These are phyloP conservation scores for Acanthisitta chloris DNA, from an alignment of 2,113 vertebrate species.

Conservation along the genomic window DNA sequence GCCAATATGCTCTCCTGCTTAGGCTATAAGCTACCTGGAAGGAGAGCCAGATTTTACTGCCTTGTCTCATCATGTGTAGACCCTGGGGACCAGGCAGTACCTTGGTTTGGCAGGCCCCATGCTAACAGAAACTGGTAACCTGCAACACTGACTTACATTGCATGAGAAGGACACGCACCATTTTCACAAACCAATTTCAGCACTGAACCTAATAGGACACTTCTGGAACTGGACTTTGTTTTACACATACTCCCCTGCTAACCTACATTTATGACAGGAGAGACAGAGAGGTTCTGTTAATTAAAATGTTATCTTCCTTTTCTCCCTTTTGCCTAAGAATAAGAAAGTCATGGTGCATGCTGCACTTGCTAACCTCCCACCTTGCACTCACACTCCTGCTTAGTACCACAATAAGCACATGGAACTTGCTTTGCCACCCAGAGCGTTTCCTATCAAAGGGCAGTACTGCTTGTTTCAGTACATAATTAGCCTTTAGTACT, in stretches of 20 bases:
- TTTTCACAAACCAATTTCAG: not conserved
- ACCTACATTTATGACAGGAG: not conserved
- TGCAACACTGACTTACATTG: fast-evolving
- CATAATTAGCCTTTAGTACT: not conserved
- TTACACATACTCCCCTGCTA: not conserved
- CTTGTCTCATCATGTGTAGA: not conserved
- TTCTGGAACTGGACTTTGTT: not conserved
- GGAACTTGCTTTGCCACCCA: too few relatives aligned
- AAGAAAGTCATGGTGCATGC: not conserved
- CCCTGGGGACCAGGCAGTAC: not conserved
- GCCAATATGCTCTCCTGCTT: not conserved
- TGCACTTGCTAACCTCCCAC: not conserved
- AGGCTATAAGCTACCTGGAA: not conserved
- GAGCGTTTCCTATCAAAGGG: not conserved
- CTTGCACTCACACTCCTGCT: not conserved
- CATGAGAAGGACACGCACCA: not conserved
- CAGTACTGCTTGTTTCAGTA: not conserved
- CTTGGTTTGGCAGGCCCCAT: not conserved
- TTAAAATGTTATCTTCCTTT: not conserved
- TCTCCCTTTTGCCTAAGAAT: not conserved
- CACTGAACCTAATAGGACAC: not conserved
- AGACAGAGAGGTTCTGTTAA: not conserved
- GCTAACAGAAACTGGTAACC: not conserved
- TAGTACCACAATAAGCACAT: not conserved
- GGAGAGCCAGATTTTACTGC: not conserved